phyloP scores from a whole-genome alignment of 2,888 invertebrate genomes.

The Galerucella nymphaeae region DNA sequence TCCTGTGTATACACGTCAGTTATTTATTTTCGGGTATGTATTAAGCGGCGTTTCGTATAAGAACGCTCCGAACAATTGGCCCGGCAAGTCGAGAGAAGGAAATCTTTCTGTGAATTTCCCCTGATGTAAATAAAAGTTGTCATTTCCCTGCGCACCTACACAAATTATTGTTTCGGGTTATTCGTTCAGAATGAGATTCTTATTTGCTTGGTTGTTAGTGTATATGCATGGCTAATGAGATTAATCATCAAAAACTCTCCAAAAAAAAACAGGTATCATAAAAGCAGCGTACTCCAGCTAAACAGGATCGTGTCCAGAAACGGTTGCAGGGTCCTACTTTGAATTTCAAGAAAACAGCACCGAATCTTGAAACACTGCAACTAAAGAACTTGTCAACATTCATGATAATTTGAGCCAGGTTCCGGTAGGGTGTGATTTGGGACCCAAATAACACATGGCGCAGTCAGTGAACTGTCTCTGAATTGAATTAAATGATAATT shows the following conservation, averaged over 20 bases:
- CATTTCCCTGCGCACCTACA: constrained; percentile 57
- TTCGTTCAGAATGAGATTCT: constrained; percentile 42
- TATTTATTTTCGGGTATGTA: constrained; percentile 63
- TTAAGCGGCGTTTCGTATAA: constrained; percentile 60
- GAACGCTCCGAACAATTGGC: constrained; percentile 59
- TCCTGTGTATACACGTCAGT: constrained; percentile 56
- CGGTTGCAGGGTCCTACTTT: no score
- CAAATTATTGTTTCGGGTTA: constrained; percentile 55
- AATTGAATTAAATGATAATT: no score
- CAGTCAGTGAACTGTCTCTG: no score
- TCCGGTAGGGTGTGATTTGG: no score
- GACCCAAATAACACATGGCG: no score
- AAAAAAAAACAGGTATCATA: no score
- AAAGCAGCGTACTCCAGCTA: no score
- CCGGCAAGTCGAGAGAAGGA: constrained; percentile 50
- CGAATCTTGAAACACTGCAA: no score
- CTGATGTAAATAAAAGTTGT: constrained; percentile 64
- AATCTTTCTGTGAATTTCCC: constrained; percentile 63
- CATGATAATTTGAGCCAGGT: no score
- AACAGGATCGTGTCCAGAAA: no score
- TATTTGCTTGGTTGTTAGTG: constrained; percentile 31
- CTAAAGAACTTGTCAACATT: no score
- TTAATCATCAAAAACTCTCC: constrained; percentile 14
- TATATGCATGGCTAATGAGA: constrained; percentile 35
- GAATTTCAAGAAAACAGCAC: no score